These are phyloP conservation scores for Drosophila tsacasi DNA, from an alignment of 1,140 invertebrate species.

Conservation along the genomic window DNA sequence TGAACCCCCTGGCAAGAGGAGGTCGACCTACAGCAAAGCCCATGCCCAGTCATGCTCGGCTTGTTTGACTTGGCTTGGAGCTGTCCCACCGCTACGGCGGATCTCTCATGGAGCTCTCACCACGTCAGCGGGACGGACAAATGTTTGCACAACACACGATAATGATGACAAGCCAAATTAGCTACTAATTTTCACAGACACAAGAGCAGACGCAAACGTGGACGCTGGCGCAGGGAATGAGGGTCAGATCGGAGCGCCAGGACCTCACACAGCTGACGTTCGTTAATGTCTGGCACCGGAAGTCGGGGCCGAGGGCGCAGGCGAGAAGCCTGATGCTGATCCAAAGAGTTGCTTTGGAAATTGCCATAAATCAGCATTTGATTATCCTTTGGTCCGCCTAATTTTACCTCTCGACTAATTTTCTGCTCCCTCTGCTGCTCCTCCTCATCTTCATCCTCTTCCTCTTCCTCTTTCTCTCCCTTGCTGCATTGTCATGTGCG, in stretches of 20 bases:
- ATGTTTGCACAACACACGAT: constrained; percentile 82
- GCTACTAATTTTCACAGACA: constrained; percentile 81
- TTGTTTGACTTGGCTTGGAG: constrained; percentile 17
- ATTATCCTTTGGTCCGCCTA: constrained; percentile 72
- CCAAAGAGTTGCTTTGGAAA: constrained; percentile 41
- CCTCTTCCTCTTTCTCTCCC: background rate
- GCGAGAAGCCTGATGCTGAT: constrained; percentile 16
- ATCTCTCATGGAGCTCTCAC: constrained; percentile 22
- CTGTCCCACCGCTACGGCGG: constrained; percentile 10
- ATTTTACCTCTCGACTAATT: constrained; percentile 52
- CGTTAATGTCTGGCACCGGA: constrained; percentile 55
- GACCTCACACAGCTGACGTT: constrained; percentile 80
- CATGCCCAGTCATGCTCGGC: constrained; percentile 39
- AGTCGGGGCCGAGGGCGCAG: constrained; percentile 31
- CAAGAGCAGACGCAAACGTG: constrained; percentile 19
- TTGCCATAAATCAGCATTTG: constrained; percentile 83
- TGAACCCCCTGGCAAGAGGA: constrained; percentile 13
- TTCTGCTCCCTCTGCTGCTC: constrained; percentile 9
- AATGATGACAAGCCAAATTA: constrained; percentile 83
- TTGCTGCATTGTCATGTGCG: constrained; percentile 60
- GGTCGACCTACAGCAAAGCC: constrained; percentile 47
- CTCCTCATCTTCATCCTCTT: background rate
- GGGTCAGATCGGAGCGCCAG: constrained; percentile 57
- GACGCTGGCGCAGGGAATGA: constrained; percentile 19
- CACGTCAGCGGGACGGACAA: constrained; percentile 63